Evolutionary conservation across 1,140 invertebrate genomes (phyloP), one percentile per base, ranked within the genome.

Genomic region (Ericerus pela): DNA sequence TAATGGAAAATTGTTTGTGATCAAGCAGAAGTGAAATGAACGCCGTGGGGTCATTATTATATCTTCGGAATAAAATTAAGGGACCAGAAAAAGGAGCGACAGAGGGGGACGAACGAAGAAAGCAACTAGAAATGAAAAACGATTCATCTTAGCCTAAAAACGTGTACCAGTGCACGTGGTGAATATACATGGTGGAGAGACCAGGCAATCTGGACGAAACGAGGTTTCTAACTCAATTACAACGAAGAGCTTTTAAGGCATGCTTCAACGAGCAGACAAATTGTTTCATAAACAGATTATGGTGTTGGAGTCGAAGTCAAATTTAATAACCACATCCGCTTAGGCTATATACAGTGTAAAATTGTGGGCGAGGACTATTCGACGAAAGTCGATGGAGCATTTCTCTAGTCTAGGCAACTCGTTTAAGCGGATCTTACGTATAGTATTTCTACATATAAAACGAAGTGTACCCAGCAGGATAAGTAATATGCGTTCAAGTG

Each of bases 1-100:
- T n/a, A n/a, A n/a, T n/a, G n/a, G n/a, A 47, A 47, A 47, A 47
- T 47, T 47, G 41, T 47, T 47, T 47, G n/a, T 47, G 41, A 47
- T 47, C 41, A 24, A 47, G 41, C 26, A 24, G 41, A 47, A 47
- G 41, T 24, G 41, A 24, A 47, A 47, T 47, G 26, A 24, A 47
- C 22, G 41, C 41, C 41, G 41, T 24, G 41, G 41, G 41, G 41
- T 47, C 41, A 47, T 47, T 38, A n/a, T n/a, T n/a, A n/a, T n/a
- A n/a, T n/a, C n/a, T 38, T 38, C 36, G 20, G 36, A 38, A 38
- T n/a, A n/a, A 18, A 38, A 16, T 47, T 47, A 47, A 47, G 41
- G 16, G 41, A 18, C 41, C 20, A 47, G 3, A 16, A 14, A 18
- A 8, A 14, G 37, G 14, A 24, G 4, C 12, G 20, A n/a, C 14